Evolutionary conservation across 2,113 vertebrate species (phyloP).

Genomic region (Poeciliopsis retropinna): DNA sequence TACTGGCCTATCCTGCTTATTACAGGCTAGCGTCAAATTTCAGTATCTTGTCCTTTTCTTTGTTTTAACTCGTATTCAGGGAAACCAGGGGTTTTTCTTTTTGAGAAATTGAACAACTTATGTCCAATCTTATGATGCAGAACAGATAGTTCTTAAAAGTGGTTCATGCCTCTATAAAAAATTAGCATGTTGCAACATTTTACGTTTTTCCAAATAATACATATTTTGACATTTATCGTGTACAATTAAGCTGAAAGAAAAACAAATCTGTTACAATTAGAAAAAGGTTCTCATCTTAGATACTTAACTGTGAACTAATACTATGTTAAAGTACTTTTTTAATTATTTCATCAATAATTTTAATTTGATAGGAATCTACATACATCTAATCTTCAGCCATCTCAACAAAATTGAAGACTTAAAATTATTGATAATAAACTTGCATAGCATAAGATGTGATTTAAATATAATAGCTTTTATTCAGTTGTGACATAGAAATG

Average conservation of each 20-base stretch:
- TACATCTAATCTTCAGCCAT: not conserved
- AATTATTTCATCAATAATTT: not conserved
- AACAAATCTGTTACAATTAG: not conserved
- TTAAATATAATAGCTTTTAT: too few species aligned
- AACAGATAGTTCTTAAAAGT: not conserved
- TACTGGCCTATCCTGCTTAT: slow-evolving; percentile 42
- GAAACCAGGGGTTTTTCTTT: too few species aligned
- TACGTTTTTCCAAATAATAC: too few species aligned
- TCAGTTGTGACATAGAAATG: too few species aligned
- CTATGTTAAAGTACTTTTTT: not conserved
- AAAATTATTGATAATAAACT: too few species aligned
- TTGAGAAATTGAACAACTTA: too few species aligned
- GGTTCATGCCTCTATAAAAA: too few species aligned
- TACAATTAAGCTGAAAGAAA: not conserved
- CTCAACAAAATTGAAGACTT: not conserved
- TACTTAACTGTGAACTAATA: not conserved
- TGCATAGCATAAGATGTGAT: too few species aligned
- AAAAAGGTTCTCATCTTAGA: not conserved
- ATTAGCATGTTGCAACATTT: too few species aligned
- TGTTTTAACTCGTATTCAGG: too few species aligned
- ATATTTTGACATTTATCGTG: not conserved
- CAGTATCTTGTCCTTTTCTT: too few species aligned
- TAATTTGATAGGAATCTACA: not conserved
- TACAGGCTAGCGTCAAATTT: slow-evolving; percentile 16
- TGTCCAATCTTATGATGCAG: too few species aligned